These are phyloP conservation scores for Callocephalon fimbriatum DNA, from an alignment of 2,113 vertebrate species.

Conservation along the genomic window DNA sequence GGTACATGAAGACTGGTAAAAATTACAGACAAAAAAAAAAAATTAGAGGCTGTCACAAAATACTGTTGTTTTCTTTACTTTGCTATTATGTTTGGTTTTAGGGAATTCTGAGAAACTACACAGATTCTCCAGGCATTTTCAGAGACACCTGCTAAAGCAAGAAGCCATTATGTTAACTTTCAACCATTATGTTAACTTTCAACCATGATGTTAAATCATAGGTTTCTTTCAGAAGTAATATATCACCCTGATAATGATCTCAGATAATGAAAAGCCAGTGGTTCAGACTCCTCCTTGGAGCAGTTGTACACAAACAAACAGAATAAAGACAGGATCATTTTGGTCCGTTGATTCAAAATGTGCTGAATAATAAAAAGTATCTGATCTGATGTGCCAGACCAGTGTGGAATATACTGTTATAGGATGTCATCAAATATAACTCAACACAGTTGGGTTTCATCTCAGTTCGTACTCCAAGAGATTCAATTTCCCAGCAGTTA, in stretches of 20 bases:
- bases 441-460: neutral
- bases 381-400: neutral
- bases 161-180: neutral
- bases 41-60: neutral
- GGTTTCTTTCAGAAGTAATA: neutral
- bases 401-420: neutral
- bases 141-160: neutral
- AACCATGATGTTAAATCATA: neutral
- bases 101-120: neutral
- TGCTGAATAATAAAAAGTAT: neutral
- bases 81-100: neutral
- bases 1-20: neutral
- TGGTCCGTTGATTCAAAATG: neutral
- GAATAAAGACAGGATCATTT: neutral
- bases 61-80: neutral
- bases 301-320: neutral
- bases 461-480: neutral
- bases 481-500: neutral
- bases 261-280: neutral
- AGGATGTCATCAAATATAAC: neutral
- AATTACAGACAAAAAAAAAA: neutral
- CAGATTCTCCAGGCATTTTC: neutral
- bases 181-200: neutral
- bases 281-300: neutral
- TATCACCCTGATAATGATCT: neutral